Evolutionary conservation across 2,888 invertebrate species (phyloP).

Genomic region (Morpho helenor): DNA sequence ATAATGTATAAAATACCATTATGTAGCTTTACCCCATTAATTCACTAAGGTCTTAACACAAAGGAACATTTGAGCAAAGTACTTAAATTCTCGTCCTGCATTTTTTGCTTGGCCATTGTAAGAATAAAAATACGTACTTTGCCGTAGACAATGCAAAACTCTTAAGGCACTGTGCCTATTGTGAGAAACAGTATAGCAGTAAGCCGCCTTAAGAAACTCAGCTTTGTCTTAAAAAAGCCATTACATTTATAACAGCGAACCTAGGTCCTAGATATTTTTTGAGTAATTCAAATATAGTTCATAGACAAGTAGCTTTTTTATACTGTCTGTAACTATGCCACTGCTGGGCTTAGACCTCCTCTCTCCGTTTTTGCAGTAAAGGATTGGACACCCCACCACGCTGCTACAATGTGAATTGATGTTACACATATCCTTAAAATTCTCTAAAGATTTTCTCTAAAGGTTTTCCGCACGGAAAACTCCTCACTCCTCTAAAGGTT

Average conservation of each 20-base stretch:
- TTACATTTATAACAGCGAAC: constrained; percentile 7
- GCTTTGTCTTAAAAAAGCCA: constrained; percentile 14
- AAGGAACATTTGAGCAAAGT: not conserved
- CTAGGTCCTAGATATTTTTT: constrained; percentile 4
- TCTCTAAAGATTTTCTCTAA: too few species aligned
- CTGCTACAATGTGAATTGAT: too few species aligned
- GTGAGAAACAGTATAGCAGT: constrained; percentile 9
- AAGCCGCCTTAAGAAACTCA: constrained; percentile 6
- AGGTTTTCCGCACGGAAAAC: too few species aligned
- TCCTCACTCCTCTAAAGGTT: too few species aligned
- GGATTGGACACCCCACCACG: too few species aligned
- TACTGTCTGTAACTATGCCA: not conserved
- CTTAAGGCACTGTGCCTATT: constrained; percentile 7
- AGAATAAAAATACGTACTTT: constrained; percentile 11
- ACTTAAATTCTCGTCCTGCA: constrained; percentile 1
- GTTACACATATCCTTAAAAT: too few species aligned
- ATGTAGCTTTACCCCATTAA: too few species aligned
- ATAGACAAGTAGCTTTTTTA: not conserved
- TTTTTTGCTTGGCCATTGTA: constrained; percentile 6
- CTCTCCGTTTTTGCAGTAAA: not conserved
- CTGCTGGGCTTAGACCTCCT: not conserved
- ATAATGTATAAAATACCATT: too few species aligned
- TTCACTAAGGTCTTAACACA: too few species aligned
- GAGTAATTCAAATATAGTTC: not conserved
- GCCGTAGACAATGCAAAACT: constrained; percentile 13